Evolutionary conservation across 2,888 invertebrate genomes (phyloP).

Genomic region (Lithophane leautieri): DNA sequence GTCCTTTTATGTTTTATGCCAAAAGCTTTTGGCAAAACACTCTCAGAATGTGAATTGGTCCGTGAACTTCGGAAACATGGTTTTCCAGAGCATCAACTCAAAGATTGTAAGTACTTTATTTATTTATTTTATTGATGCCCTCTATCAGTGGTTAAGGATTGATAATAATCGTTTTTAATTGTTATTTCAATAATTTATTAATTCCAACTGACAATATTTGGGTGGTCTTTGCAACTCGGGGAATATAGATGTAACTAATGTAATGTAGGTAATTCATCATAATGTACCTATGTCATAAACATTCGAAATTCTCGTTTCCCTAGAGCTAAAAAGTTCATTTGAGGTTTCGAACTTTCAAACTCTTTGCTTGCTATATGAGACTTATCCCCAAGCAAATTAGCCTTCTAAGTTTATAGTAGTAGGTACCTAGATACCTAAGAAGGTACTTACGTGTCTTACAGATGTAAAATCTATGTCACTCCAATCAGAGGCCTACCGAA

Average conservation of each 20-base stretch:
- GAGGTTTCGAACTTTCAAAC: not conserved
- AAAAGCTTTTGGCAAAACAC: constrained; percentile 59
- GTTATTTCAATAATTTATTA: not conserved
- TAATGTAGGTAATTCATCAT: not conserved
- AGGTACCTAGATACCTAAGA: not conserved
- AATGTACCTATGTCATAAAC: not conserved
- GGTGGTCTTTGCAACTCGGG: not conserved
- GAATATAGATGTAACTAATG: not conserved
- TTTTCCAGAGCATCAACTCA: constrained; percentile 73
- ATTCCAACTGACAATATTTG: not conserved
- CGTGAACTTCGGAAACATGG: constrained; percentile 73
- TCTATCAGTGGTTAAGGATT: too few species aligned
- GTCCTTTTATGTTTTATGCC: constrained; percentile 57
- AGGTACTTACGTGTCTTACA: not conserved
- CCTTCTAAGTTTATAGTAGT: not conserved
- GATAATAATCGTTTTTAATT: not conserved
- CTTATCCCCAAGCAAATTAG: not conserved
- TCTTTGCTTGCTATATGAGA: not conserved
- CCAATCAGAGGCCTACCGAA: not conserved
- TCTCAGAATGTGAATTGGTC: constrained; percentile 74
- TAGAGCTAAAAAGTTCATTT: not conserved
- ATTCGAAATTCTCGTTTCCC: not conserved
- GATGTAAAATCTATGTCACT: not conserved
- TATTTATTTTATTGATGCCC: not conserved
- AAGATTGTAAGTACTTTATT: constrained; percentile 75